Conservation (phyloP, 1,140 invertebrate species). For the Microplitis demolitor region DNA sequence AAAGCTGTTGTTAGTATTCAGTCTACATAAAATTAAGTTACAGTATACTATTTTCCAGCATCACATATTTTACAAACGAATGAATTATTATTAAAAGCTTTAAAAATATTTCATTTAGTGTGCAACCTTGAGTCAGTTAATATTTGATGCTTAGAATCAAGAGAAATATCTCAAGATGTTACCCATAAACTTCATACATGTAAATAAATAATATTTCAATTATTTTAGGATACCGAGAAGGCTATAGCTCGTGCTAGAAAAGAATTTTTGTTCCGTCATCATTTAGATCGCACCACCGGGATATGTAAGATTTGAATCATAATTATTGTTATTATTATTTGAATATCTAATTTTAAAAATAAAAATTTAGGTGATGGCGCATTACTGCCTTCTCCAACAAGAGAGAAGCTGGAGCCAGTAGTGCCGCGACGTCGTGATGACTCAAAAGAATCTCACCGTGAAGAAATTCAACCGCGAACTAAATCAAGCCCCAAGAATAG, state of each 20-base stretch:
- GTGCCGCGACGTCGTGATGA: constrained; percentile 71
- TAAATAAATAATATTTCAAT: background rate
- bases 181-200: background rate
- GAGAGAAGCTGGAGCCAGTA: constrained; percentile 74
- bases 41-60: no score
- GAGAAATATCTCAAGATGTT: no score
- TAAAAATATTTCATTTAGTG: no score
- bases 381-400: constrained; percentile 70
- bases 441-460: constrained; percentile 47
- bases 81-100: no score
- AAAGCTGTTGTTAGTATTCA: constrained; percentile 42
- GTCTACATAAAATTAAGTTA: no score
- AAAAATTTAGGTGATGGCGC: constrained; percentile 61
- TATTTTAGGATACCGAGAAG: constrained; percentile 57
- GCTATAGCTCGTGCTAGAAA: constrained; percentile 61
- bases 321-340: background rate
- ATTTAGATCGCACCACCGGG: constrained; percentile 73
- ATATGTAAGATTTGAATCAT: constrained; percentile 57
- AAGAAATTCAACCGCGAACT: constrained; percentile 52
- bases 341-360: background rate
- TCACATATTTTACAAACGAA: no score
- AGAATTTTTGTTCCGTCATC: constrained; percentile 69
- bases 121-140: background rate
- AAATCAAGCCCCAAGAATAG: constrained; percentile 73
- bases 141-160: background rate